Percentiles rank a stretch among this genome's conserved stretches.
phyloP scores from a whole-genome alignment of 2,797 vertebrate species.

The Gymnothorax reevesii region DNA sequence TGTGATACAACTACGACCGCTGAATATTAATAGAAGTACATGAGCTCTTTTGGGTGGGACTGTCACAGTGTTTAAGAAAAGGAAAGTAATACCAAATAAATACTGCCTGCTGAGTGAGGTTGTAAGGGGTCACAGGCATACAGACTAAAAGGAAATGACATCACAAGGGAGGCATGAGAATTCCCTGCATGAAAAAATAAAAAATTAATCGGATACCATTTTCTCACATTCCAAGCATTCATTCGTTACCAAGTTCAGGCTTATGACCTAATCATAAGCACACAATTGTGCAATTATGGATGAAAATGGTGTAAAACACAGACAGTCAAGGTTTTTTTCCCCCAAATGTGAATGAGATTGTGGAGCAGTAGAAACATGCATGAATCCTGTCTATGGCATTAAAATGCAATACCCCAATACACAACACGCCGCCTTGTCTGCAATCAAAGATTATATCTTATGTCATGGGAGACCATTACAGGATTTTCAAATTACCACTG shows the following conservation, averaged over 20 bases:
- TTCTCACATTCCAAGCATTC: not conserved
- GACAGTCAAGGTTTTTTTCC: slow-evolving; percentile 9
- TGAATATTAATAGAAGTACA: not conserved
- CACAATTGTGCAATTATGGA: not conserved
- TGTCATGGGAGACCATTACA: not conserved
- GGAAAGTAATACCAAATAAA: slow-evolving; percentile 27
- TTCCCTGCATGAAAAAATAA: not conserved
- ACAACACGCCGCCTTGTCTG: not conserved
- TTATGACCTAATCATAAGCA: not conserved
- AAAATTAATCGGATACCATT: not conserved
- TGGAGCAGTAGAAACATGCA: not conserved
- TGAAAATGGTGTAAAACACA: not conserved
- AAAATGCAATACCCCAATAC: not conserved
- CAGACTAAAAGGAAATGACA: slow-evolving; percentile 43
- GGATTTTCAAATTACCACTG: not conserved
- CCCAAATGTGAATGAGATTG: not conserved
- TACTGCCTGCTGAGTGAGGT: not conserved
- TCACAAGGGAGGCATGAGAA: slow-evolving; percentile 13
- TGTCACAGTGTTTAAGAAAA: slow-evolving; percentile 38
- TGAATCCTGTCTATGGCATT: not conserved
- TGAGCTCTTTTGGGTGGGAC: slow-evolving; percentile 14
- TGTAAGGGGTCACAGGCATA: not conserved
- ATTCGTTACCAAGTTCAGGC: not conserved
- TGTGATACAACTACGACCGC: too few relatives aligned
- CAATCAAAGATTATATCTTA: not conserved